Conservation (phyloP, 2,113 vertebrate genomes). For the Anhinga anhinga region DNA sequence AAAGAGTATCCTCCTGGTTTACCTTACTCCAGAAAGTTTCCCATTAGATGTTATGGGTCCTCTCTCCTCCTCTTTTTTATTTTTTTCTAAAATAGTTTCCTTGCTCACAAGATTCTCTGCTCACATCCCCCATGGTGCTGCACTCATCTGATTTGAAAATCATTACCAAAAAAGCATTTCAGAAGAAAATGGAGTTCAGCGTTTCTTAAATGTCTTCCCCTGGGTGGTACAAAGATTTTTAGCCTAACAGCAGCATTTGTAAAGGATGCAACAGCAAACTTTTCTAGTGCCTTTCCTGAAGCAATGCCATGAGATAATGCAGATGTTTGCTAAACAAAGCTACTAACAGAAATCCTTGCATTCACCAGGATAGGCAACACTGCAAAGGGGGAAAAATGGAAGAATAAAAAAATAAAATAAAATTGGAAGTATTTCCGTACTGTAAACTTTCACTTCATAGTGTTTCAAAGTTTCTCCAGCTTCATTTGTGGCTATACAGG, state of each 20-base stretch:
- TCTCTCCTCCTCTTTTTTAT: not conserved
- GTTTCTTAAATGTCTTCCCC: not conserved
- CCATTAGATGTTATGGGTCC: not conserved
- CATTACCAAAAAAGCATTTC: not conserved
- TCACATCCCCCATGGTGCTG: not conserved
- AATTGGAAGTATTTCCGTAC: slow-evolving; percentile 70
- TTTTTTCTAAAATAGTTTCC: not conserved
- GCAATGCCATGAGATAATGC: not conserved
- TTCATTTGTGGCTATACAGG: slow-evolving; percentile 93
- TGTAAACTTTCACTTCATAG: slow-evolving; percentile 91
- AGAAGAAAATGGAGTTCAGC: not conserved
- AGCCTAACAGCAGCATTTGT: not conserved
- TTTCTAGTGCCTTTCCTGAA: not conserved
- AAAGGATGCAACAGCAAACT: not conserved
- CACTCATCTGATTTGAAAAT: not conserved
- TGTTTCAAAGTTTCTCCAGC: slow-evolving; percentile 90
- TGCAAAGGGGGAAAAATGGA: not conserved
- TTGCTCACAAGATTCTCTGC: not conserved
- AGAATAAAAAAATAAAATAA: not conserved
- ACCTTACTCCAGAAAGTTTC: not conserved
- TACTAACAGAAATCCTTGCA: not conserved
- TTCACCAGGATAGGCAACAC: not conserved
- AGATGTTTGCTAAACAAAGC: not conserved
- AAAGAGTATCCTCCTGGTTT: not conserved
- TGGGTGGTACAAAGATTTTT: not conserved